phyloP scores from a whole-genome alignment of 2,113 vertebrate species.

The Cyprinodon variegatus region DNA sequence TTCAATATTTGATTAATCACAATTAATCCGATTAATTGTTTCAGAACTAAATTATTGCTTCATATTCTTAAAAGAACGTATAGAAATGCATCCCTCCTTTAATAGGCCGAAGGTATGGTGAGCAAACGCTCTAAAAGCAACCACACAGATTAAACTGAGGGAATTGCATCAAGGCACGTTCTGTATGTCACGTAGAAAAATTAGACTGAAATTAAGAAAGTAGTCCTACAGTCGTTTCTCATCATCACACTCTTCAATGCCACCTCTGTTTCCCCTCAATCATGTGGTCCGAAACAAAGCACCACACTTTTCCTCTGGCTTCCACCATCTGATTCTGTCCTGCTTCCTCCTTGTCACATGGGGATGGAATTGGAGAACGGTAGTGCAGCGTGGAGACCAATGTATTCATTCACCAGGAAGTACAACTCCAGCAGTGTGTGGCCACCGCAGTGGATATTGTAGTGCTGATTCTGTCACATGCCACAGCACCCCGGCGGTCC shows the following conservation, averaged over 20 bases:
- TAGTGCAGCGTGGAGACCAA: slow-evolving; percentile 34
- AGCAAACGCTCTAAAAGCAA: slow-evolving; percentile 8
- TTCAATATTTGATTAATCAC: no score
- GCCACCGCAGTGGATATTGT: slow-evolving; percentile 49
- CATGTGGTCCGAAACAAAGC: slow-evolving; percentile 66
- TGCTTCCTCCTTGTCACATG: slow-evolving; percentile 63
- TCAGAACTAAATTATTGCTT: no score
- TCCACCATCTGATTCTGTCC: slow-evolving; percentile 39
- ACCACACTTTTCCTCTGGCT: slow-evolving; percentile 51
- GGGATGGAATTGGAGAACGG: slow-evolving; percentile 33
- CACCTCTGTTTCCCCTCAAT: slow-evolving; percentile 55
- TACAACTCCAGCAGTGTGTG: slow-evolving; percentile 52
- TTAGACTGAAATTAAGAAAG: slow-evolving; percentile 15
- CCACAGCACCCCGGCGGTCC: slow-evolving; percentile 26
- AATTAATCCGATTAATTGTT: no score
- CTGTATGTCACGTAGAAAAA: slow-evolving; percentile 29
- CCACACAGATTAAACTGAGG: slow-evolving; percentile 15
- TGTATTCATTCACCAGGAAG: slow-evolving; percentile 50
- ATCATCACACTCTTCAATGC: slow-evolving; percentile 43
- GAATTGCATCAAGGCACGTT: slow-evolving; percentile 15
- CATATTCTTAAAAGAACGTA: background rate
- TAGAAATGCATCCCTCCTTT: background rate
- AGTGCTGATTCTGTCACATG: slow-evolving; percentile 63
- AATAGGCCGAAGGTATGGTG: background rate
- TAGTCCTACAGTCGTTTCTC: slow-evolving; percentile 10